Percentiles rank a stretch among this genome's conserved stretches.
Conservation (phyloP, 1,140 invertebrate species). For the Drosophila hydei region DNA sequence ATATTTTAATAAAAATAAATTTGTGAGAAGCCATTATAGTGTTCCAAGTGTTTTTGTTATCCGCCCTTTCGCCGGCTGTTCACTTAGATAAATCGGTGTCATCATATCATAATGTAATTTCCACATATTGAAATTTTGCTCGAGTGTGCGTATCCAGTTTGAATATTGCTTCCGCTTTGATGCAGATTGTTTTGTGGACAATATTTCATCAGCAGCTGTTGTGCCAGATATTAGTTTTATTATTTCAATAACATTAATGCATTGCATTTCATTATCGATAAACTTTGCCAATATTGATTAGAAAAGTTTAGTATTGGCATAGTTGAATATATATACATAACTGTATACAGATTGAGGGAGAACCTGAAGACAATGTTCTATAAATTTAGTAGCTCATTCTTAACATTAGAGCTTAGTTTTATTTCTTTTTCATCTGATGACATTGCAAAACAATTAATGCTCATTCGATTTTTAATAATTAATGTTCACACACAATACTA, state of each 20-base stretch:
- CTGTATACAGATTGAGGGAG: too few relatives aligned
- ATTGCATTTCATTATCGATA: constrained; percentile 74
- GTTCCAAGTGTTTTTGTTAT: constrained; percentile 9
- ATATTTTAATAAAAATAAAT: neutral
- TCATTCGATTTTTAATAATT: neutral
- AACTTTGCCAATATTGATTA: constrained; percentile 56
- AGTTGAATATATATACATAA: neutral
- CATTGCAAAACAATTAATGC: constrained; percentile 43
- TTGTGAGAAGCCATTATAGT: neutral
- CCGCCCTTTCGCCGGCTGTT: constrained; percentile 4
- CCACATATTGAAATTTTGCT: constrained; percentile 79
- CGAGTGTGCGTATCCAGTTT: constrained; percentile 18
- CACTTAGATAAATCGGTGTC: constrained; percentile 79
- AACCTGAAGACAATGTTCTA: too few relatives aligned
- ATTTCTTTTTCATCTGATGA: constrained; percentile 4
- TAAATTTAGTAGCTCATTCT: neutral
- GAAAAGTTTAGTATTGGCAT: constrained; percentile 34
- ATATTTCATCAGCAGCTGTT: constrained; percentile 77
- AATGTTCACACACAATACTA: constrained; percentile 17
- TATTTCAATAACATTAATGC: constrained; percentile 78
- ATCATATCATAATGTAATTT: constrained; percentile 84
- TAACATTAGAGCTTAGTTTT: neutral
- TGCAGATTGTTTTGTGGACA: constrained; percentile 72
- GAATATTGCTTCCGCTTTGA: constrained; percentile 26
- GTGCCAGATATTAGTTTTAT: constrained; percentile 72